Conservation (phyloP, 2,113 vertebrate species). For the Asarcornis scutulata region DNA sequence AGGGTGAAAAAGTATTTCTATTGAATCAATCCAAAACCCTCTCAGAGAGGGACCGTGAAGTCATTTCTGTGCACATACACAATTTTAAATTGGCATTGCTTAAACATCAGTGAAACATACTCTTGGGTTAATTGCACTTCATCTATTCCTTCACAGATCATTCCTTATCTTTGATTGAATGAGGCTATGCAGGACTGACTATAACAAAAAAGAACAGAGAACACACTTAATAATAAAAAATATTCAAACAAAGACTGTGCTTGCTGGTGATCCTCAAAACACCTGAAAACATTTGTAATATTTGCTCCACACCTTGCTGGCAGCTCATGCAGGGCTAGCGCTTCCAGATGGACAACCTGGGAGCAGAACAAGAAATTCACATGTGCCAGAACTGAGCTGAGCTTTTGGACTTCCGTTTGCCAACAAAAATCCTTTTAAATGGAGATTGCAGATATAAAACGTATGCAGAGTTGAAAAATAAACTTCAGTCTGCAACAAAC, state of each 20-base stretch:
- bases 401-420: not conserved
- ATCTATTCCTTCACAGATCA: not conserved
- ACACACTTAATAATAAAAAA: not conserved
- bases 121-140: not conserved
- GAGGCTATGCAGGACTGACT: not conserved
- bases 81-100: not conserved
- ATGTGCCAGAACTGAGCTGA: not conserved
- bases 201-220: not conserved
- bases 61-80: not conserved
- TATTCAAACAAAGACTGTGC: not conserved
- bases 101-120: not conserved
- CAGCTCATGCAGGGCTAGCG: not conserved
- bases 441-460: not conserved
- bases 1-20: not conserved
- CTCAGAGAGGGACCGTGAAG: not conserved
- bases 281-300: not conserved
- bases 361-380: conserved; percentile 7
- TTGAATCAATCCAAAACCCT: not conserved
- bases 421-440: conserved; percentile 28
- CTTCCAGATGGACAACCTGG: conserved; percentile 44
- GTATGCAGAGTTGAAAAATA: not conserved
- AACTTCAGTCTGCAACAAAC: not conserved
- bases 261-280: not conserved
- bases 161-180: not conserved
- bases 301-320: not conserved